Evolutionary conservation across 2,888 invertebrate species (phyloP).

Genomic region (Caenorhabditis imperialis): DNA sequence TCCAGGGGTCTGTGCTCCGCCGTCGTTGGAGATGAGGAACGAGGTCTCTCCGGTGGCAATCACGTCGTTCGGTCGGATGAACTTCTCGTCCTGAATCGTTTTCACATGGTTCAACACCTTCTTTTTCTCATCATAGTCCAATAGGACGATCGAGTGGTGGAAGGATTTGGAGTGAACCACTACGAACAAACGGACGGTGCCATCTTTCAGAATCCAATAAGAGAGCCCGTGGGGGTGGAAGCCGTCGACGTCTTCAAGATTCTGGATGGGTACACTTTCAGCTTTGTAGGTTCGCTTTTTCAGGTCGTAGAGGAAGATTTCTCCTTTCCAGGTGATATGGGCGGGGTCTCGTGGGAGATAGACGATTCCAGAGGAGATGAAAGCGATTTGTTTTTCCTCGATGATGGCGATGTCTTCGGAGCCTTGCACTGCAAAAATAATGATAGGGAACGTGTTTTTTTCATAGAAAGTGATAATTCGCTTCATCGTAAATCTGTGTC

Average conservation of each 20-base stretch:
- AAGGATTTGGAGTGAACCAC: constrained; percentile 56
- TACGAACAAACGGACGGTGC: constrained; percentile 60
- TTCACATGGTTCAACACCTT: constrained; percentile 53
- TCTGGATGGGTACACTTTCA: constrained; percentile 22
- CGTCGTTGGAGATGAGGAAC: constrained; percentile 65
- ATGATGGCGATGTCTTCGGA: constrained; percentile 64
- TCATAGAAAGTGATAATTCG: too few species aligned
- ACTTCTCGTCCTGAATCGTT: constrained; percentile 55
- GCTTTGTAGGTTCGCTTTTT: constrained; percentile 28
- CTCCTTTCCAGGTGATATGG: constrained; percentile 41
- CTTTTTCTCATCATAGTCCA: constrained; percentile 55
- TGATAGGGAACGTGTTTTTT: too few species aligned
- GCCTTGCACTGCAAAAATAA: constrained; percentile 65
- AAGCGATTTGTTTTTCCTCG: constrained; percentile 54
- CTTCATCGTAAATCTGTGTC: too few species aligned
- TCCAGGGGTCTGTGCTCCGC: constrained; percentile 52
- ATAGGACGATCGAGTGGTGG: constrained; percentile 58
- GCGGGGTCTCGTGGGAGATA: constrained; percentile 41
- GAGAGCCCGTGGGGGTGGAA: constrained; percentile 68
- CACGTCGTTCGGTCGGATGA: constrained; percentile 64
- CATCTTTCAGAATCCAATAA: constrained; percentile 49
- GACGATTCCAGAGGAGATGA: constrained; percentile 64
- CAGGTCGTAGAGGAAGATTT: constrained; percentile 65
- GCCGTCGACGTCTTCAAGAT: constrained; percentile 30
- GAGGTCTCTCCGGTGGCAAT: constrained; percentile 55